Conservation (phyloP, 2,888 invertebrate genomes). For the Plutella xylostella region DNA sequence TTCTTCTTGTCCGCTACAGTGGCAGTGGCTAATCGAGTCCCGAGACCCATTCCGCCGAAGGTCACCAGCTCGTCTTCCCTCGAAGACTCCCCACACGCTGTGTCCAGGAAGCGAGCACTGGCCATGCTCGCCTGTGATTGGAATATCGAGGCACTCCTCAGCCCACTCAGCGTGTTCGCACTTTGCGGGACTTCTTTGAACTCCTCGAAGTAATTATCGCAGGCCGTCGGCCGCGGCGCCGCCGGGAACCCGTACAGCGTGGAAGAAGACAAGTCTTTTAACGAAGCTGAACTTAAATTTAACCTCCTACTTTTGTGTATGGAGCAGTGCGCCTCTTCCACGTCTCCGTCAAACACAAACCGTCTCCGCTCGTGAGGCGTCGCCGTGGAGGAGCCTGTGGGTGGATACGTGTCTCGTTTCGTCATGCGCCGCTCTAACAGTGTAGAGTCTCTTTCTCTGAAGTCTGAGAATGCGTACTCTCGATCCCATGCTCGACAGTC, state of each 20-base stretch:
- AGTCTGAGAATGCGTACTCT: constrained; percentile 61
- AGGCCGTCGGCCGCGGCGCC: constrained; percentile 72
- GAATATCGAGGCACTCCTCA: constrained; percentile 60
- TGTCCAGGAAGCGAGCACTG: constrained; percentile 77
- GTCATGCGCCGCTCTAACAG: constrained; percentile 54
- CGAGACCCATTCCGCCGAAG: constrained; percentile 71
- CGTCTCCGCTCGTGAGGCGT: constrained; percentile 69
- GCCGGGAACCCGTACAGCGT: constrained; percentile 75
- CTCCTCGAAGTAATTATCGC: constrained; percentile 70
- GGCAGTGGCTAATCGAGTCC: no score
- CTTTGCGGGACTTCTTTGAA: constrained; percentile 66
- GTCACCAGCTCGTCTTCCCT: constrained; percentile 77
- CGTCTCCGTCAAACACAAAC: constrained; percentile 74
- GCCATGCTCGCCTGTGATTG: constrained; percentile 71
- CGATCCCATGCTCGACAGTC: constrained; percentile 62
- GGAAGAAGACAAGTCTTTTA: constrained; percentile 69
- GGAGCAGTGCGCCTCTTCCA: constrained; percentile 62
- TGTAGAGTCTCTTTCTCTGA: constrained; percentile 56
- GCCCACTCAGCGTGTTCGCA: constrained; percentile 57
- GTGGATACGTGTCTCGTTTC: constrained; percentile 60
- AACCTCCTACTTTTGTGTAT: constrained; percentile 66
- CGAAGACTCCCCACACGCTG: constrained; percentile 73
- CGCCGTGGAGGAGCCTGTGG: constrained; percentile 50
- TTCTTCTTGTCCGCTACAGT: constrained; percentile 31
- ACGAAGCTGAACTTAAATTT: constrained; percentile 66